Evolutionary conservation across 2,797 vertebrate species (phyloP).

Genomic region (Phylloscopus collybita): DNA sequence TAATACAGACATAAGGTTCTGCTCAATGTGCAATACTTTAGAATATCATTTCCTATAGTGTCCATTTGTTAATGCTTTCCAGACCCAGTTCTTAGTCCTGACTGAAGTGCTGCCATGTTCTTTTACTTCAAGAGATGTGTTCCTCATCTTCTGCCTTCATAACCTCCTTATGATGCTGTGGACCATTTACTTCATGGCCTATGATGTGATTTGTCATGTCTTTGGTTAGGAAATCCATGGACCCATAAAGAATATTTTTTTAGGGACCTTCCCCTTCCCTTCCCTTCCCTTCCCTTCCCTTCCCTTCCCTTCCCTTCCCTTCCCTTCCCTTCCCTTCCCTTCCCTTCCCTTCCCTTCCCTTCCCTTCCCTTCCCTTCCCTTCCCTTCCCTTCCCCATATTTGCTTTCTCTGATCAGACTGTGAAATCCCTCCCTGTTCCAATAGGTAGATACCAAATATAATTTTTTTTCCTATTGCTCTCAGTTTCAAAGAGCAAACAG

Average conservation of each 20-base stretch:
- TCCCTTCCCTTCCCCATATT: not conserved
- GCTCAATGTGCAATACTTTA: not conserved
- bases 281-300: not conserved
- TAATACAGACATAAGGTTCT: not conserved
- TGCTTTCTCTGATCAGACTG: not conserved
- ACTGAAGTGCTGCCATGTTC: not conserved
- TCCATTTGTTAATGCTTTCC: not conserved
- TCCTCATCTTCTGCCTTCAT: not conserved
- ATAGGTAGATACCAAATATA: not conserved
- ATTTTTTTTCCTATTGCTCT: not conserved
- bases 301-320: too few species aligned
- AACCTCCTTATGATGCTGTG: not conserved
- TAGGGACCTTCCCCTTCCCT: not conserved
- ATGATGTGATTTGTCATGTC: not conserved
- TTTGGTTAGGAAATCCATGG: not conserved
- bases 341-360: not conserved
- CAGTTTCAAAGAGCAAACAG: not conserved
- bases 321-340: not conserved
- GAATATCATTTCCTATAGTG: not conserved
- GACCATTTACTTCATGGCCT: not conserved
- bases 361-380: not conserved
- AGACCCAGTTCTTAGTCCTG: not conserved
- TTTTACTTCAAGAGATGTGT: not conserved
- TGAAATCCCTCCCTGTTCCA: not conserved
- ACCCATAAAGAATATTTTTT: not conserved